A percentile compares a stretch with the other conserved stretches of the same genome.
Evolutionary conservation across 2,113 vertebrate genomes (phyloP).

Genomic region (Sceloporus tristichus): DNA sequence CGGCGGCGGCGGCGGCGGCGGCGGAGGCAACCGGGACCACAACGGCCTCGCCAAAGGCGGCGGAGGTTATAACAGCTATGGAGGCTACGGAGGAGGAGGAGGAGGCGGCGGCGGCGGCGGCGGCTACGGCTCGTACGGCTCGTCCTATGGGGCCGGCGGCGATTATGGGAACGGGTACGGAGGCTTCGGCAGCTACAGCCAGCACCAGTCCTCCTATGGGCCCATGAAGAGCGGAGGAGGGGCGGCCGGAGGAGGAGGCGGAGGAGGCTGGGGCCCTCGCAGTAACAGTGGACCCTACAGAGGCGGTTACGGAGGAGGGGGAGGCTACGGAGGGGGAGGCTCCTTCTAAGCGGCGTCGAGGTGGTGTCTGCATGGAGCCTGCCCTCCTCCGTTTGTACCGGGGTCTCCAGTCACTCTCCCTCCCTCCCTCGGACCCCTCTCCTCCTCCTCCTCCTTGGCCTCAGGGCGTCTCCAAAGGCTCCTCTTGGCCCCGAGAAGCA

Average conservation of each 20-base stretch:
- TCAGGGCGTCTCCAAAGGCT: conserved; percentile 72
- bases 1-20: conserved; percentile 76
- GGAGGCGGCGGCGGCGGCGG: conserved; percentile 69
- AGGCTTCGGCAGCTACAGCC: conserved; percentile 93
- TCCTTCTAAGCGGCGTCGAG: conserved; percentile 71
- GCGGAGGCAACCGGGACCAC: conserved; percentile 80
- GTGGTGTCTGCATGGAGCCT: conserved; percentile 44
- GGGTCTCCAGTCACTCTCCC: conserved; percentile 64
- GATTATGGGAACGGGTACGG: conserved; percentile 93
- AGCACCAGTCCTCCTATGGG: conserved; percentile 92
- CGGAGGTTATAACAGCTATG: conserved; percentile 87
- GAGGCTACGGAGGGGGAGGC: conserved; percentile 81
- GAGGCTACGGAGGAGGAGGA: conserved; percentile 81
- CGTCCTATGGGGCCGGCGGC: conserved; percentile 83
- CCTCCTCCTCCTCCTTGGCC: conserved; percentile 35
- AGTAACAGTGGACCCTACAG: conserved; percentile 89
- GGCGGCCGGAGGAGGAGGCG: conserved; percentile 83
- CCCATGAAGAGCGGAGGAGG: conserved; percentile 92
- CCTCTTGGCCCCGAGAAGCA: conserved; percentile 65
- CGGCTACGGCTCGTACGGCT: conserved; percentile 77
- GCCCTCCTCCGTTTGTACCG: conserved; percentile 63
- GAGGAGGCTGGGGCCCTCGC: conserved; percentile 86
- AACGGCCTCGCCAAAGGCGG: conserved; percentile 84
- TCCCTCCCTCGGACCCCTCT: not conserved
- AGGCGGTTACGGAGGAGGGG: conserved; percentile 87